Evolutionary conservation across 2,888 invertebrate genomes (phyloP).

Genomic region (Keiferia lycopersicella): DNA sequence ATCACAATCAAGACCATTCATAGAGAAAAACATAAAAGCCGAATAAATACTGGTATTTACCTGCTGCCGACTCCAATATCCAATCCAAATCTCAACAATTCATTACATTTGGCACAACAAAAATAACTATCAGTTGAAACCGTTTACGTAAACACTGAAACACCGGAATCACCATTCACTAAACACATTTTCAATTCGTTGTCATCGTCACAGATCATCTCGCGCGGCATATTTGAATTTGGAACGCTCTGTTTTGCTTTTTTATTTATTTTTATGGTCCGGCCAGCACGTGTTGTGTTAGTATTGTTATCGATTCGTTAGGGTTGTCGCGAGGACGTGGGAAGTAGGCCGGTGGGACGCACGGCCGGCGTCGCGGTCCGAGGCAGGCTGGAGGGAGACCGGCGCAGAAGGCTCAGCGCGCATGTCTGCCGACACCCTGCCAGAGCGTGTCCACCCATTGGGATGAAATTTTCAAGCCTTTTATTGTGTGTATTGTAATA

Average conservation of each 20-base stretch:
- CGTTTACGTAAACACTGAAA: constrained; percentile 47
- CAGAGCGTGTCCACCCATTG: constrained; percentile 43
- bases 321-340: constrained; percentile 30
- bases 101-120: constrained; percentile 23
- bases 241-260: not conserved
- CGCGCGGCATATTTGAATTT: constrained; percentile 32
- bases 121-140: constrained; percentile 34
- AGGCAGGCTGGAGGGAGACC: constrained; percentile 58
- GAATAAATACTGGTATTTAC: not conserved
- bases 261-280: not conserved
- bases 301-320: constrained; percentile 31
- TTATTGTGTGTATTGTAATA: not conserved
- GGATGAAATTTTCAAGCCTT: not conserved
- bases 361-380: constrained; percentile 63
- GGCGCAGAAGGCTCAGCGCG: constrained; percentile 63
- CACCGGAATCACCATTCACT: constrained; percentile 55
- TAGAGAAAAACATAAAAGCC: too few relatives aligned
- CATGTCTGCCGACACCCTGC: constrained; percentile 46
- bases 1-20: too few relatives aligned
- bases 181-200: constrained; percentile 3
- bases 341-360: constrained; percentile 42
- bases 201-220: constrained; percentile 34
- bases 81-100: constrained; percentile 8
- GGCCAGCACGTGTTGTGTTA: constrained; percentile 12
- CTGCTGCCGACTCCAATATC: not conserved